Base-by-base conservation (phyloP, 2,888 invertebrate genomes). In the Oscheius sp. region DNA sequence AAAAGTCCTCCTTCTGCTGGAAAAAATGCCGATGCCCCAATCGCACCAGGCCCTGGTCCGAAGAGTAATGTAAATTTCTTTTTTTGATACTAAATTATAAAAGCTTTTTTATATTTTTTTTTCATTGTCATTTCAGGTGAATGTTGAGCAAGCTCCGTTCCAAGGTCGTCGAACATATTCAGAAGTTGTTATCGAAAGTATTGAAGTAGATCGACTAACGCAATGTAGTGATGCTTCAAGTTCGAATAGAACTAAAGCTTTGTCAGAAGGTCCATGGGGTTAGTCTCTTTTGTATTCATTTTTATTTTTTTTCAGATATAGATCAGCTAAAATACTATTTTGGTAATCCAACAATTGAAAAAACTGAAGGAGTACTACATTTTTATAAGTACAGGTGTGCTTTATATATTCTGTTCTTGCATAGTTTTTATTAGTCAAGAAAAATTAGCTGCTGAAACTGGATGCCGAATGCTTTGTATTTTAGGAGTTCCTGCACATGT, bases 341-440 rank as follows among this genome's bases (percentile, higher is more conserved):
- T 80, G 98, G 98, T 2, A 99, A 99, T 89, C 97, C 96, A 0
- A 91, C 92, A 82, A 94, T 97, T 0, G 97, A 99, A 88, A 92
- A 94, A 36, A 95, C 95, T 0, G 94, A 94, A 87, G 98, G 98
- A 41, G 92, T 98, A 51, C 89, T 99, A 68, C 98, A 98, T 90
- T 89, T 98, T 22, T 97, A 94, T 87, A 97, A 96, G 87, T 95
- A 96, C 87, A 94, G 95, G 95, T 95, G 88, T 88, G 90, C 88
- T 36, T 20, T 26, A 1, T 2, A 26, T 9, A 20, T 26, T 1
- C 8, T 64, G 0, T 57, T 57, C 33, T 1, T n/a, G 41, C n/a
- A 30, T 1, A 30, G 24, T 24, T 41, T 0, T n/a, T 32, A 49
- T 47, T 41, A 73, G 73, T 24, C 74, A 75, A 33, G 75, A 77